These are phyloP conservation scores for cat (Felis catus) DNA, from an alignment of 2,113 vertebrate species.

Conservation along the genomic window DNA sequence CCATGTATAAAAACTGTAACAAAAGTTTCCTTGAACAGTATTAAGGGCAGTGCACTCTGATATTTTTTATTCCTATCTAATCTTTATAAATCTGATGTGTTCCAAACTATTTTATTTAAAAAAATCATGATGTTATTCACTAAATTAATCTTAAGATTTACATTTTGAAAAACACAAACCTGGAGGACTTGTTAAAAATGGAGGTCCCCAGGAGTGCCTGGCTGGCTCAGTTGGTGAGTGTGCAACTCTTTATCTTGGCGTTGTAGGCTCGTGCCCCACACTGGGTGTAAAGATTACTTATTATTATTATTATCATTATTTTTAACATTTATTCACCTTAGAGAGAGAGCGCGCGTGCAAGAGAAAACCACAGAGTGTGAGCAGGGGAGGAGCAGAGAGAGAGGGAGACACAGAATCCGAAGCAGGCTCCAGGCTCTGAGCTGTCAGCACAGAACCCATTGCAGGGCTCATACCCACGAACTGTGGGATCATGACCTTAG, in stretches of 20 bases:
- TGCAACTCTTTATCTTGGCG: not conserved
- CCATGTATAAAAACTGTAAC: not conserved
- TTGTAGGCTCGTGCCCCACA: not conserved
- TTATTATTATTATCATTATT: no score
- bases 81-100: slow-evolving; percentile 37
- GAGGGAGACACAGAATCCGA: no score
- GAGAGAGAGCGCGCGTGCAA: no score
- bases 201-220: not conserved
- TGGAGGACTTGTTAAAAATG: not conserved
- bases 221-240: not conserved
- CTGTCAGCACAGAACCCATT: no score
- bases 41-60: not conserved
- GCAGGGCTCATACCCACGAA: no score
- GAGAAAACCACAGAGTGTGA: no score
- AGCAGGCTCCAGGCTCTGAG: no score
- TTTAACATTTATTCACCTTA: no score
- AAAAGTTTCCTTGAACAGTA: slow-evolving; percentile 10
- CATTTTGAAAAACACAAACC: not conserved
- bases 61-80: slow-evolving; percentile 20
- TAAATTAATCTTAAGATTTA: slow-evolving; percentile 19
- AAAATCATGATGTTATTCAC: not conserved
- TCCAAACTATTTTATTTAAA: not conserved
- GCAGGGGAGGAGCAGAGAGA: no score
- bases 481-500: no score
- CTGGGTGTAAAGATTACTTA: not conserved